Percentiles rank a stretch among this genome's conserved stretches.
These are phyloP conservation scores for Zaprionus ornatus DNA, from an alignment of 1,140 invertebrate genomes.

Conservation along the genomic window DNA sequence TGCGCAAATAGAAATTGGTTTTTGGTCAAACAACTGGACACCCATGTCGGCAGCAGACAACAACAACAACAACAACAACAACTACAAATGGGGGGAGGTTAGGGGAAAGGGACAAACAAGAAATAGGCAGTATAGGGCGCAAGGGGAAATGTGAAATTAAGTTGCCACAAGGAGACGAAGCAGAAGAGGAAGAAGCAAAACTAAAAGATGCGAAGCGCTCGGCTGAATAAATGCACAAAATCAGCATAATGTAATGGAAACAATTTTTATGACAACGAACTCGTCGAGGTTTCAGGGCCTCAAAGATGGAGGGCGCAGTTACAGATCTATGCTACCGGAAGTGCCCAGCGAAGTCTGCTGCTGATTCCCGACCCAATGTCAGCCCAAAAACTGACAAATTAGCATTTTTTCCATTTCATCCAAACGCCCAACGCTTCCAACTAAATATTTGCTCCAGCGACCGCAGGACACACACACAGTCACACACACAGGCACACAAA, in stretches of 20 bases:
- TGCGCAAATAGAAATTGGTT: conserved; percentile 73
- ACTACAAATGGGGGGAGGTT: conserved; percentile 4
- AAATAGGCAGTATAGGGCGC: not conserved
- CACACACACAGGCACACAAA: conserved; percentile 28
- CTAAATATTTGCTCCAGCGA: conserved; percentile 75
- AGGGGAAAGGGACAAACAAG: conserved; percentile 11
- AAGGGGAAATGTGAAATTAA: conserved; percentile 72
- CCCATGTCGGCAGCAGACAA: conserved; percentile 42
- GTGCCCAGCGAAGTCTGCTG: not conserved
- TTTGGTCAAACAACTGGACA: conserved; percentile 65
- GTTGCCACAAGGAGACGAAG: conserved; percentile 53
- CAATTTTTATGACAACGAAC: conserved; percentile 76
- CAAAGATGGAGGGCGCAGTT: not conserved
- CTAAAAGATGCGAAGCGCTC: conserved; percentile 57
- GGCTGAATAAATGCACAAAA: conserved; percentile 78
- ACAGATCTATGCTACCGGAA: not conserved
- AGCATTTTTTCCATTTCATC: conserved; percentile 80
- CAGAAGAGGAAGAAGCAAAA: conserved; percentile 40
- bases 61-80: conserved; percentile 9
- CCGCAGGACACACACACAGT: conserved; percentile 50
- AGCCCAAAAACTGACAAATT: conserved; percentile 81
- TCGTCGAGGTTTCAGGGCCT: not conserved
- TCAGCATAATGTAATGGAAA: conserved; percentile 83
- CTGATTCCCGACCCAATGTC: conserved; percentile 64
- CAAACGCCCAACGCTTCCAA: conserved; percentile 49